phyloP scores from a whole-genome alignment of 2,888 invertebrate genomes.

The Cataglyphis altisquamis region DNA sequence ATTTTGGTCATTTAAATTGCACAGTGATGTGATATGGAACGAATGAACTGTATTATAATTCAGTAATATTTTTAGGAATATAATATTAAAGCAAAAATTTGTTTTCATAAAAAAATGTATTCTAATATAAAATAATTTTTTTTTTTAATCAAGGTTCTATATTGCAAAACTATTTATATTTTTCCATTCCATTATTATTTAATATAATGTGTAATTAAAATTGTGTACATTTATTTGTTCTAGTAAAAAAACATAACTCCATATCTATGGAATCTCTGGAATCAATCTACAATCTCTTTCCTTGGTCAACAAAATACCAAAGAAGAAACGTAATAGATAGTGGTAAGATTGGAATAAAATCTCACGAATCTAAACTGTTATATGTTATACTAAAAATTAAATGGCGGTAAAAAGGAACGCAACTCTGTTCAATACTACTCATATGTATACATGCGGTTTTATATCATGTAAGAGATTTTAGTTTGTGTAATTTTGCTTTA shows the following conservation, averaged over 20 bases:
- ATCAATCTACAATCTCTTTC: conserved; percentile 76
- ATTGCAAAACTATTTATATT: conserved; percentile 23
- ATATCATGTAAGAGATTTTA: conserved; percentile 9
- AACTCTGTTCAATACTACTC: neutral
- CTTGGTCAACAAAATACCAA: conserved; percentile 64
- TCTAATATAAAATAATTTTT: neutral
- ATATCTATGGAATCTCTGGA: conserved; percentile 78
- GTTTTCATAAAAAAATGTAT: neutral
- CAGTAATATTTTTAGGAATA: neutral
- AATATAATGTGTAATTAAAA: conserved; percentile 11
- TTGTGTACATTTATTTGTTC: conserved; percentile 60
- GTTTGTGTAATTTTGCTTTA: conserved; percentile 66
- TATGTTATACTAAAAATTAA: neutral
- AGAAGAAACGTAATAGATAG: conserved; percentile 61
- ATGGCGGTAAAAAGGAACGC: neutral
- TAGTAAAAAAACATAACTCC: conserved; percentile 79
- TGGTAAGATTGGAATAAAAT: conserved; percentile 54
- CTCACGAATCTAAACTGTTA: conserved; percentile 8
- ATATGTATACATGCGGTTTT: neutral
- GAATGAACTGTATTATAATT: neutral
- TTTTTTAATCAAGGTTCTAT: neutral
- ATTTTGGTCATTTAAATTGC: neutral
- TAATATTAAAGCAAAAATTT: neutral
- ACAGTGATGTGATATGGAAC: conserved; percentile 11
- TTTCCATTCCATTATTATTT: conserved; percentile 1